phyloP scores from a whole-genome alignment of 2,113 vertebrate genomes.

The Axis porcinus region DNA sequence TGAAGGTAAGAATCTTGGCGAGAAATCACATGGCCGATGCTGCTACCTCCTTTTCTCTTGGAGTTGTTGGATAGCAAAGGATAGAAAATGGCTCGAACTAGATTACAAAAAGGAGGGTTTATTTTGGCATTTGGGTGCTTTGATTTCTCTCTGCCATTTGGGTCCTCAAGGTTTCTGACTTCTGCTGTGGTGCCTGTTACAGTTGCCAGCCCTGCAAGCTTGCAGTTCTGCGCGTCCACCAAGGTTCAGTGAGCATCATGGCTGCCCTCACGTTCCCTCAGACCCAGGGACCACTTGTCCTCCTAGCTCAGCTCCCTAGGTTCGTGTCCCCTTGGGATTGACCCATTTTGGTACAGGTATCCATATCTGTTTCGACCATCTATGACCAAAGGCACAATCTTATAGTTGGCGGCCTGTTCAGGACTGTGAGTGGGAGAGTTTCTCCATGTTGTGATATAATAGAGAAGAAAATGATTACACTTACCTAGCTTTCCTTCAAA shows the following conservation, averaged over 20 bases:
- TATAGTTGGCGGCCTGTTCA: background rate
- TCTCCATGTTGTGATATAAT: background rate
- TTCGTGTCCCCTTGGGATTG: rapidly evolving
- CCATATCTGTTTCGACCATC: background rate
- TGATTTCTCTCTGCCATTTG: background rate
- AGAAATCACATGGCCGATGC: background rate
- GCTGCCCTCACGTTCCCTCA: background rate
- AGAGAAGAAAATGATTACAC: background rate
- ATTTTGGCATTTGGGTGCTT: background rate
- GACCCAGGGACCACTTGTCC: background rate
- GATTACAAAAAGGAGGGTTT: background rate
- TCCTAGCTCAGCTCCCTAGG: background rate
- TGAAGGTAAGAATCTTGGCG: background rate
- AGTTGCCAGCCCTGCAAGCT: background rate
- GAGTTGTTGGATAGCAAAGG: background rate
- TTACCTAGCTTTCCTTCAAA: background rate
- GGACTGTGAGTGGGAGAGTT: background rate
- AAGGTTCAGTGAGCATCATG: background rate
- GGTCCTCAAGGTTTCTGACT: background rate
- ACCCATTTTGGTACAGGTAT: background rate
- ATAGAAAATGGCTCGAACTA: background rate
- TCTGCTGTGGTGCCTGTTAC: background rate
- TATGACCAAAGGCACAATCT: background rate
- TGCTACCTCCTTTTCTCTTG: background rate
- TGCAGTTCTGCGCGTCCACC: background rate